Conservation (phyloP, 30 jellyfish, hydroid and myxozoan genomes). For the Pseudorhiza aurosa region DNA sequence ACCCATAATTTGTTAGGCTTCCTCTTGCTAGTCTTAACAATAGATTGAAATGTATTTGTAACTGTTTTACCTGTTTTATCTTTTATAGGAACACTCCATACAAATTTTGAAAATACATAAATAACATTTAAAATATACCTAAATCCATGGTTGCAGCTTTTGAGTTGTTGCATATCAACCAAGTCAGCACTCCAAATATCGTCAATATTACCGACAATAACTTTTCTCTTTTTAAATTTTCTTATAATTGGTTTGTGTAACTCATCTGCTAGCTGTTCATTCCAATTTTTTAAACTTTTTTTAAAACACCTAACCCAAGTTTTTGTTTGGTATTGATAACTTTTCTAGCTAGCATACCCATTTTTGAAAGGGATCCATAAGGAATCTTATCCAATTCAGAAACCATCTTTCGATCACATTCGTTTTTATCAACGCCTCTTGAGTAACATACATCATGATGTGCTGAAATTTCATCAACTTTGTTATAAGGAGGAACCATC, state of each 20-base stretch:
- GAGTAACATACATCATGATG: background rate
- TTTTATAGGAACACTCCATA: constrained; percentile 1
- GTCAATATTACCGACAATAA: background rate
- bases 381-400: too few species aligned
- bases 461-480: constrained; percentile 1
- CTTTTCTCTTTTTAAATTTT: constrained; percentile 11
- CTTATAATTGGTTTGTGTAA: constrained; percentile 18
- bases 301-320: background rate
- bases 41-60: background rate
- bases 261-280: constrained; percentile 2
- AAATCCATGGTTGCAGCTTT: background rate
- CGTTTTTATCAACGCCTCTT: background rate
- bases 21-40: too few species aligned
- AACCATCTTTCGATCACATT: background rate
- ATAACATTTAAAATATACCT: background rate
- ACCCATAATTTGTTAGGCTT: too few species aligned
- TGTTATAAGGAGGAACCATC: background rate
- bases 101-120: constrained; percentile 28
- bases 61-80: background rate
- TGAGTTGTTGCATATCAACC: constrained; percentile 14
- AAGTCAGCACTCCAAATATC: constrained; percentile 20
- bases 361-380: too few species aligned
- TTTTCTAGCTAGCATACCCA: background rate
- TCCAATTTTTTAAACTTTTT: constrained; percentile 1
- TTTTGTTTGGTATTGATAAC: background rate